Conservation (phyloP, 2,888 invertebrate genomes). For the Blera fallax region DNA sequence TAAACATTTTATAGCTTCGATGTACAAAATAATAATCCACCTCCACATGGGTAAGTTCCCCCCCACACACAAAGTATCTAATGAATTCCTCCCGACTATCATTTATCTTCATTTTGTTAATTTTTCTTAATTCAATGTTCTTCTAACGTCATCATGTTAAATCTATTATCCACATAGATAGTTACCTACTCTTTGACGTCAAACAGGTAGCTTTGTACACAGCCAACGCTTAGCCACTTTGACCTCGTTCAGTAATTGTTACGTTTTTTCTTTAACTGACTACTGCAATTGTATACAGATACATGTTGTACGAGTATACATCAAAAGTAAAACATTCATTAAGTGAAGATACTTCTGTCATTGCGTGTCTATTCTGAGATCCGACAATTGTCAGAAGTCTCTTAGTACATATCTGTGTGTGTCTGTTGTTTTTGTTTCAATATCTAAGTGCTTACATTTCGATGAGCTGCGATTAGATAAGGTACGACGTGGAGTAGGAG, state of each 20-base stretch:
- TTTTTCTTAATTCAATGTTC: constrained; percentile 2
- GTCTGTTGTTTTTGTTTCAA: constrained; percentile 1
- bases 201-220: constrained; percentile 17
- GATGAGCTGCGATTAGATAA: constrained; percentile 41
- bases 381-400: neutral
- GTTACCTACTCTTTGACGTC: constrained; percentile 27
- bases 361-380: neutral
- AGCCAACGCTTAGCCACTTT: neutral
- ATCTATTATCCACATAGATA: constrained; percentile 3
- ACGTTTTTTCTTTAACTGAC: neutral
- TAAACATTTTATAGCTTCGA: neutral
- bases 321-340: constrained; percentile 6
- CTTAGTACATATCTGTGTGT: neutral
- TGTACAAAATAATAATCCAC: neutral
- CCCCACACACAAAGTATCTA: neutral
- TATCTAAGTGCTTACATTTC: constrained; percentile 8
- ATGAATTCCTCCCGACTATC: neutral
- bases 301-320: constrained; percentile 17
- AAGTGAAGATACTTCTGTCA: neutral
- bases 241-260: constrained; percentile 33
- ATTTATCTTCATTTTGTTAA: constrained; percentile 19
- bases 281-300: constrained; percentile 2
- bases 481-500: neutral
- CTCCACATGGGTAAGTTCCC: neutral
- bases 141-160: constrained; percentile 19